Conservation (phyloP, 2,797 vertebrate genomes). For the Centropyge bicolor region DNA sequence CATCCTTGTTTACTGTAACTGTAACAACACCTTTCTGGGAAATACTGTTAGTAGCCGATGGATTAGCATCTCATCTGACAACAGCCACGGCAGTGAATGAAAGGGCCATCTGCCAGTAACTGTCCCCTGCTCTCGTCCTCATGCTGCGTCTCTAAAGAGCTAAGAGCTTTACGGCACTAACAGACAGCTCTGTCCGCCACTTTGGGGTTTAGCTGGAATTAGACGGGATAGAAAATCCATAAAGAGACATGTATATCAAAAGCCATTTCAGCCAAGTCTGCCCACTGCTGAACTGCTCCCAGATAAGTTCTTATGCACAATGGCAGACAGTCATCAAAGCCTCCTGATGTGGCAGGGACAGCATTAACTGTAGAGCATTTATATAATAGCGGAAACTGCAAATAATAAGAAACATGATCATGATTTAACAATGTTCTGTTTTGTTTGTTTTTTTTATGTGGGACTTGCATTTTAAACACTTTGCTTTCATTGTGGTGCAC, state of each 20-base stretch:
- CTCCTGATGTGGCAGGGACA: neutral
- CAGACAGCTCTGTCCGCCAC: slow-evolving; percentile 52
- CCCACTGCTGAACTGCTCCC: slow-evolving; percentile 41
- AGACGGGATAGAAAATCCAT: slow-evolving; percentile 71
- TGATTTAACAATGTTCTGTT: neutral
- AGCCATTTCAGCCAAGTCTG: slow-evolving; percentile 32
- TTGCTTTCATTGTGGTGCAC: neutral
- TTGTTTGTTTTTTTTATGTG: neutral
- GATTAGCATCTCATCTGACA: slow-evolving; percentile 67
- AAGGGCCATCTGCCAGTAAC: slow-evolving; percentile 70
- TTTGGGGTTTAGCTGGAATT: slow-evolving; percentile 73
- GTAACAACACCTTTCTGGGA: slow-evolving; percentile 32
- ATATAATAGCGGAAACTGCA: neutral
- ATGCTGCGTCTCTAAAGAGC: slow-evolving; percentile 55
- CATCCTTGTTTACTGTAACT: slow-evolving; percentile 24
- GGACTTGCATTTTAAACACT: no score
- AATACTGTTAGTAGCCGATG: slow-evolving; percentile 47
- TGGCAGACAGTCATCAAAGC: slow-evolving; percentile 3
- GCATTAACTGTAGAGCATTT: neutral
- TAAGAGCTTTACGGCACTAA: slow-evolving; percentile 54
- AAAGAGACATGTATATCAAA: slow-evolving; percentile 55
- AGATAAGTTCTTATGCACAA: slow-evolving; percentile 11
- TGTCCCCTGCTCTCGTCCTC: slow-evolving; percentile 46
- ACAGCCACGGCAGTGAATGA: slow-evolving; percentile 42
- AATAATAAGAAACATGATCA: neutral